Evolutionary conservation across 2,888 invertebrate species (phyloP).

Genomic region (Hirtodrosophila confusa): DNA sequence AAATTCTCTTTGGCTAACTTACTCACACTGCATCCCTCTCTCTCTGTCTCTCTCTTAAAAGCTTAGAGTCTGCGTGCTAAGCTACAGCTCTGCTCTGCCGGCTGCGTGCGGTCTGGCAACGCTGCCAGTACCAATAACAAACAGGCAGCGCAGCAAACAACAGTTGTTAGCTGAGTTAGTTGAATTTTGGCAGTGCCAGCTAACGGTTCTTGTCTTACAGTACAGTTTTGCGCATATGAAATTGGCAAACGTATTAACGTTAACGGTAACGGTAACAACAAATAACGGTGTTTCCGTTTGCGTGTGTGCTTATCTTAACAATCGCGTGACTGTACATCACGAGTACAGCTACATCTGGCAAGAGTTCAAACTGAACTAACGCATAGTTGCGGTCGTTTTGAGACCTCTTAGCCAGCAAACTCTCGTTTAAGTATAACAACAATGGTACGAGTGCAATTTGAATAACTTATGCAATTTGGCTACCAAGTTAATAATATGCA

Average conservation of each 20-base stretch:
- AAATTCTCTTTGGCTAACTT: conserved; percentile 1
- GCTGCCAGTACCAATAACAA: conserved; percentile 45
- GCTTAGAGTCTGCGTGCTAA: conserved; percentile 36
- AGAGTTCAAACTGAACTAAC: conserved; percentile 32
- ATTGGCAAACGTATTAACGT: conserved; percentile 1
- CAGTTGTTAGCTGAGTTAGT: conserved; percentile 64
- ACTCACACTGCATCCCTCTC: not conserved
- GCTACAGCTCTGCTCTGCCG: conserved; percentile 13
- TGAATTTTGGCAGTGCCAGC: conserved; percentile 32
- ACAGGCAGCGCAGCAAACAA: conserved; percentile 50
- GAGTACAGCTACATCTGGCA: conserved; percentile 16
- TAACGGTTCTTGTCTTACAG: conserved; percentile 29
- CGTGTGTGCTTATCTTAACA: conserved; percentile 48
- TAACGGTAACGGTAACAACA: conserved; percentile 2
- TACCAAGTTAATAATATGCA: conserved; percentile 32
- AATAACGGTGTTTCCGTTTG: conserved; percentile 24
- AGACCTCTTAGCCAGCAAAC: not conserved
- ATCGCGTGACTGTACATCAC: conserved; percentile 65
- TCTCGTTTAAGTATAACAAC: not conserved
- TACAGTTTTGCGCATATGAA: not conserved
- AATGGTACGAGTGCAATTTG: conserved; percentile 51
- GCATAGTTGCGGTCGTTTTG: conserved; percentile 15
- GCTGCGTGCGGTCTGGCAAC: conserved; percentile 44
- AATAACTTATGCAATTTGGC: conserved; percentile 52
- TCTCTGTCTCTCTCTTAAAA: conserved; percentile 26